Conservation (phyloP, 2,113 vertebrate species). For the Heliornis fulica region DNA sequence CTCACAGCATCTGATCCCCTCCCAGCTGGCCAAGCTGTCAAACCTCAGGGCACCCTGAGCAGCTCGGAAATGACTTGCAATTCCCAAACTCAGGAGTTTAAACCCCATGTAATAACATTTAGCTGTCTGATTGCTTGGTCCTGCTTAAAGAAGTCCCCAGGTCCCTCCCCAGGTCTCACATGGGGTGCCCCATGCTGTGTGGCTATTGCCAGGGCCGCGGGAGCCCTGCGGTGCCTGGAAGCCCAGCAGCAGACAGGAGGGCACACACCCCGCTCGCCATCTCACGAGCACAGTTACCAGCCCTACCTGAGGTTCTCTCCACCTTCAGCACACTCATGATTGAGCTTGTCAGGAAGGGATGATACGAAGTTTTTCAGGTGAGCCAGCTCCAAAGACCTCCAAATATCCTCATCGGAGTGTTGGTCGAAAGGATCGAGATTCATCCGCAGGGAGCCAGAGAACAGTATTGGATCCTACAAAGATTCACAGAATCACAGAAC, state of each 20-base stretch:
- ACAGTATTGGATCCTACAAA: slow-evolving; percentile 88
- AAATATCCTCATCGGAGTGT: slow-evolving; percentile 88
- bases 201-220: too few relatives aligned
- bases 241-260: background rate
- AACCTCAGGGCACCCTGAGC: background rate
- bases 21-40: background rate
- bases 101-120: background rate
- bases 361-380: slow-evolving; percentile 91
- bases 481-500: too few relatives aligned
- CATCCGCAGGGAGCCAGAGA: slow-evolving; percentile 93
- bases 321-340: slow-evolving; percentile 91
- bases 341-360: slow-evolving; percentile 83
- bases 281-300: background rate
- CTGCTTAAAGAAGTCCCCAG: background rate
- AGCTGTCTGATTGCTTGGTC: background rate
- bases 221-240: too few relatives aligned
- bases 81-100: background rate
- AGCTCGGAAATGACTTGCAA: background rate
- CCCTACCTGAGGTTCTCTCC: slow-evolving; percentile 93
- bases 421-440: slow-evolving; percentile 91
- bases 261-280: background rate
- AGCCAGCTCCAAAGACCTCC: slow-evolving; percentile 87
- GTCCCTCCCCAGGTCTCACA: background rate
- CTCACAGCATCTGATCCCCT: background rate
- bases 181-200: too few relatives aligned